Evolutionary conservation across 2,888 invertebrate species (phyloP), one percentile per base, ranked within the genome.

Genomic region (Drosophila parthenogenetica): DNA sequence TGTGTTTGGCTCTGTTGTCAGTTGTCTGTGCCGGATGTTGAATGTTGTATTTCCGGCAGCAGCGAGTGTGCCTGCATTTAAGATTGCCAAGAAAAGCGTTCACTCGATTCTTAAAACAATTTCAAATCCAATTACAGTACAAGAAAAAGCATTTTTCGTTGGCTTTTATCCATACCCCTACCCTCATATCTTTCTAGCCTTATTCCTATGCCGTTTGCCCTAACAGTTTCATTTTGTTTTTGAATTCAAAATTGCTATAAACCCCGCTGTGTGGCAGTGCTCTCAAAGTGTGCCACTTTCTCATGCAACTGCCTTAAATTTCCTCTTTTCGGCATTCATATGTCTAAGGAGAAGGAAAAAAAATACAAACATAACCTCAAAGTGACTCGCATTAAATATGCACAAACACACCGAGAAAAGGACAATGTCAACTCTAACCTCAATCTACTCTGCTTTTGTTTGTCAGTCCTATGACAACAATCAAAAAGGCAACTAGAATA

Each of bases 81-180:
- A 48, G 48, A 19, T 32, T 29, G 46, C n/a, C n/a, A 13, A 55
- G 55, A 62, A 29, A 16, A 57, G 49, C 64, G 60, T 69, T 71
- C 46, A 16, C 77, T 70, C 63, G 69, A 70, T 79, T 81, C 70
- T 84, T 81, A 79, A 81, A 87, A 87, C 86, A 81, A 87, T 87
- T 89, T 86, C 48, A 84, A 86, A 86, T 86, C 84, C 89, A 86
- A 86, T 86, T 86, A 86, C 77, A 76, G 74, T 67, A 84, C 77
- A 73, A 87, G 84, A 67, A 75, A 81, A 77, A 79, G 72, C 86
- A 79, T 84, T 86, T 86, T 84, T 70, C 72, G 55, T 73, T 73
- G 65, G 67, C 72, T 75, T 78, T 74, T 69, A 75, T 78, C 71
- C 68, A 13, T 42, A 42, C 49, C 37, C 19, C 19, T 22, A 5